Evolutionary conservation across 1,140 invertebrate genomes (phyloP).

Genomic region (Mizuhopecten yessoensis): DNA sequence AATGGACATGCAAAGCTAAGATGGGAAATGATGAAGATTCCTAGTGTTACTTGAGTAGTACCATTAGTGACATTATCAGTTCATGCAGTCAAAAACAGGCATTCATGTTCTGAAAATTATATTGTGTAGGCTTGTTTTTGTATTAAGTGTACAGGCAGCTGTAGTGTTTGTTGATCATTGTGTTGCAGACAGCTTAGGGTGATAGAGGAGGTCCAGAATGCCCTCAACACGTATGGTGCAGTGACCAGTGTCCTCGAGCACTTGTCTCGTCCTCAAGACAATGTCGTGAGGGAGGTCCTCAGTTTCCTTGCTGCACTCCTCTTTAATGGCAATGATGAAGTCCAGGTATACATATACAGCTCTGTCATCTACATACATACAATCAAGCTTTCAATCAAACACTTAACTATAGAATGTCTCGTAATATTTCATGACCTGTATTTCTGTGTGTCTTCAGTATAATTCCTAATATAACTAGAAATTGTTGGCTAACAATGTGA

Average conservation of each 20-base stretch:
- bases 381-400: background rate
- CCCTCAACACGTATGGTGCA: conserved; percentile 66
- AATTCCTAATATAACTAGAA: too few species aligned
- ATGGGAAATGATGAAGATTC: too few species aligned
- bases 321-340: conserved; percentile 74
- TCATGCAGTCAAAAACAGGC: too few species aligned
- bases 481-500: too few species aligned
- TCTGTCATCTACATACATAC: background rate
- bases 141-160: background rate
- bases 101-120: too few species aligned
- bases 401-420: too few species aligned
- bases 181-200: conserved; percentile 59
- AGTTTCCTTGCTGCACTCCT: conserved; percentile 72
- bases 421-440: too few species aligned
- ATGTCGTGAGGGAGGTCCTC: conserved; percentile 73
- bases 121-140: background rate
- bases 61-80: too few species aligned
- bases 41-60: too few species aligned
- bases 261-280: conserved; percentile 70
- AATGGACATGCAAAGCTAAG: too few species aligned
- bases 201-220: conserved; percentile 69
- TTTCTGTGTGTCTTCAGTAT: too few species aligned
- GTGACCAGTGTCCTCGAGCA: conserved; percentile 69
- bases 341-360: conserved; percentile 70
- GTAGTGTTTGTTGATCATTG: conserved; percentile 4